Conservation (phyloP, 2,888 invertebrate species). For the Siphonodentalium dalli region DNA sequence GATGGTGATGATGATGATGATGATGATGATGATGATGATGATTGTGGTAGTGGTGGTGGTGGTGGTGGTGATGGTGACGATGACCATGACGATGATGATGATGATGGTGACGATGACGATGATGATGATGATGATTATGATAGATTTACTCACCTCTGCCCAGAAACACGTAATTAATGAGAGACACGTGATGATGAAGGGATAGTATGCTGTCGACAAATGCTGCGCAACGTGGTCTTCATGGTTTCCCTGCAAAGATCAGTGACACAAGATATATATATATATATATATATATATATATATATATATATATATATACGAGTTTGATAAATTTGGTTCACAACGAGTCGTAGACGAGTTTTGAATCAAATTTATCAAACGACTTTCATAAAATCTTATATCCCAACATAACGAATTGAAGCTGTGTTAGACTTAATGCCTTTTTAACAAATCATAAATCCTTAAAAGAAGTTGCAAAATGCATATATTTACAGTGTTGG, state of each 20-base stretch:
- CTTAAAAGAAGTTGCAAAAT: too few species aligned
- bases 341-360: too few species aligned
- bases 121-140: slow-evolving; percentile 1
- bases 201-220: slow-evolving; percentile 37
- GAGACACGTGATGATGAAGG: slow-evolving; percentile 35
- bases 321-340: too few species aligned
- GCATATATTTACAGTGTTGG: too few species aligned
- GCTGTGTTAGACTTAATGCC: too few species aligned
- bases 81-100: slow-evolving; percentile 3
- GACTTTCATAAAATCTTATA: too few species aligned
- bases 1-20: too few species aligned
- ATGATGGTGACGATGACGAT: slow-evolving; percentile 4
- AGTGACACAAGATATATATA: background rate
- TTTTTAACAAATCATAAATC: too few species aligned
- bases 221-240: slow-evolving; percentile 28
- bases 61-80: background rate
- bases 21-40: too few species aligned
- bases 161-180: slow-evolving; percentile 38
- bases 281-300: background rate
- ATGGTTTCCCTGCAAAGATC: slow-evolving; percentile 26
- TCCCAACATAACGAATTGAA: too few species aligned
- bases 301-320: too few species aligned
- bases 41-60: background rate
- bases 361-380: too few species aligned
- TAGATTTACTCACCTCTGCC: slow-evolving; percentile 34